Conservation (phyloP, 2,888 invertebrate genomes). For the Heliconius ismenius region DNA sequence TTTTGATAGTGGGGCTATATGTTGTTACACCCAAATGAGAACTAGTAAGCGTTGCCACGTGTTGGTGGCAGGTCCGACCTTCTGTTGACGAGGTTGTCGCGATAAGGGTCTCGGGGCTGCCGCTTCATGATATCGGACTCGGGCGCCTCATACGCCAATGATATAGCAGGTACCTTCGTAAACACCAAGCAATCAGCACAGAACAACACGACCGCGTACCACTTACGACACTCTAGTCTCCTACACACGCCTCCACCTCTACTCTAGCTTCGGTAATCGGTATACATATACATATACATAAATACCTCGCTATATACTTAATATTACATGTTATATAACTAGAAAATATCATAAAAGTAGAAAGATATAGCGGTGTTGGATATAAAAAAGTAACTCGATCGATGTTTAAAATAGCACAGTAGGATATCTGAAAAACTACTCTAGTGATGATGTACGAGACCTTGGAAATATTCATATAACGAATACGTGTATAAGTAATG, state of each 20-base stretch:
- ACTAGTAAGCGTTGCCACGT: conserved; percentile 65
- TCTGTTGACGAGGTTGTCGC: conserved; percentile 99
- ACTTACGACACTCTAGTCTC: conserved; percentile 63
- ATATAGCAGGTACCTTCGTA: conserved; percentile 97
- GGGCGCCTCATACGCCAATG: conserved; percentile 99
- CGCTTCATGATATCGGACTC: conserved; percentile 99
- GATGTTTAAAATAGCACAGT: conserved; percentile 57
- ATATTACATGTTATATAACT: conserved; percentile 58
- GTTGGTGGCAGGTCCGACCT: conserved; percentile 85
- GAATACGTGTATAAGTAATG: conserved; percentile 50
- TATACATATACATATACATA: conserved; percentile 46
- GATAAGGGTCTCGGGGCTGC: conserved; percentile 97
- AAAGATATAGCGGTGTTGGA: conserved; percentile 71
- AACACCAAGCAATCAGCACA: conserved; percentile 81
- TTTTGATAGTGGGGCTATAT: conserved; percentile 63
- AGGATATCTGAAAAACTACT: conserved; percentile 67
- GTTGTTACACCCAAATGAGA: conserved; percentile 74
- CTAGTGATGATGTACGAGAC: conserved; percentile 73
- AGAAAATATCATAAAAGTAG: conserved; percentile 62
- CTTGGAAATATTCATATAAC: conserved; percentile 58
- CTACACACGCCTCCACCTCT: conserved; percentile 53
- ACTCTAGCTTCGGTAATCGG: conserved; percentile 46
- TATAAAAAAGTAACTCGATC: conserved; percentile 55
- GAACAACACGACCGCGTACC: conserved; percentile 56
- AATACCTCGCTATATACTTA: conserved; percentile 56